Evolutionary conservation across 2,113 vertebrate species (phyloP).

Genomic region (Hemibagrus wyckioides): DNA sequence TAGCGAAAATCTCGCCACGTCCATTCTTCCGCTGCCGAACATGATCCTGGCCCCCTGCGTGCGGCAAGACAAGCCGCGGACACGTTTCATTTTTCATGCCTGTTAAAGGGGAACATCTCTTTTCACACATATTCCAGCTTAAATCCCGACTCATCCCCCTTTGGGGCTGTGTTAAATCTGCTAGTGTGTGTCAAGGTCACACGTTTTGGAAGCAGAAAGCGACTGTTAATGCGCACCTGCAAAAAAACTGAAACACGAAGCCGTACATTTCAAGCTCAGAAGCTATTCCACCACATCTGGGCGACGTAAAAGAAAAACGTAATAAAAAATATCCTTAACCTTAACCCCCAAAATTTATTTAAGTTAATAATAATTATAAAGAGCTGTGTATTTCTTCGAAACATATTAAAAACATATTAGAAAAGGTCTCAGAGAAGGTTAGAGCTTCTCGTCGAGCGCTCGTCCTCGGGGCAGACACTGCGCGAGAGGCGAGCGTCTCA

Average conservation of each 20-base stretch:
- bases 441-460: neutral
- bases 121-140: slow-evolving; percentile 5
- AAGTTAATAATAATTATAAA: neutral
- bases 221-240: neutral
- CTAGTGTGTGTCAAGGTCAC: neutral
- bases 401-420: neutral
- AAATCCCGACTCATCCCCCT: neutral
- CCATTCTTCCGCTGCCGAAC: neutral
- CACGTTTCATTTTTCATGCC: neutral
- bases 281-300: neutral
- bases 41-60: neutral
- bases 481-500: neutral
- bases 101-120: slow-evolving; percentile 13
- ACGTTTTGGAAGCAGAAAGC: neutral
- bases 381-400: neutral
- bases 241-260: neutral
- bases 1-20: neutral
- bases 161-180: neutral
- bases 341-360: neutral
- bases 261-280: neutral
- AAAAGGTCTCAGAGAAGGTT: neutral
- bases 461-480: neutral
- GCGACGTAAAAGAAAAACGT: neutral
- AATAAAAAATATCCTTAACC: neutral
- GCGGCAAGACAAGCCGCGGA: neutral